Conservation (phyloP, 1,140 invertebrate species). For the Megathymus violae region DNA sequence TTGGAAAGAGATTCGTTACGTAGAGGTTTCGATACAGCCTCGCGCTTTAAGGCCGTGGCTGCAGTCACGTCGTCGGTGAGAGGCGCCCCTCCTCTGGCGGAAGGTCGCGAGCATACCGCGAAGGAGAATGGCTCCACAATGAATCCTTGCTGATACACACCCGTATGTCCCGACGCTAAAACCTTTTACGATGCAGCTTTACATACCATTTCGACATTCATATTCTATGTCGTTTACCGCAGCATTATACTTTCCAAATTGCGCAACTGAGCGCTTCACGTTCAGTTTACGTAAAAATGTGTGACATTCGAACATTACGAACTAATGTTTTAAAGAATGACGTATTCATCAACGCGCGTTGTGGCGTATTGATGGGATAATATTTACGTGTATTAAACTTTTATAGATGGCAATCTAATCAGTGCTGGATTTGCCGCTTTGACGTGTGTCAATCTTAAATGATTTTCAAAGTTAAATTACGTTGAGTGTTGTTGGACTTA, state of each 20-base stretch:
- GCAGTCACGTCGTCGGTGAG: constrained; percentile 81
- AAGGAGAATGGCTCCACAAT: constrained; percentile 76
- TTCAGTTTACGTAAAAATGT: constrained; percentile 28
- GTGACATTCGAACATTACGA: constrained; percentile 9
- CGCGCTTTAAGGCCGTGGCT: constrained; percentile 78
- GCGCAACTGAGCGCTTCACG: constrained; percentile 24
- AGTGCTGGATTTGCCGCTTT: too few relatives aligned
- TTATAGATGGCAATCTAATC: background rate
- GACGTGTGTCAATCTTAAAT: too few relatives aligned
- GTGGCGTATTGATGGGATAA: constrained; percentile 28
- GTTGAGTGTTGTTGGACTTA: too few relatives aligned
- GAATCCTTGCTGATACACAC: constrained; percentile 72
- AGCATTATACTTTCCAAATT: constrained; percentile 35
- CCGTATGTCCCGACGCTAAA: constrained; percentile 42
- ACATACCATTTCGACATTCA: constrained; percentile 27
- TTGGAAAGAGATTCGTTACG: constrained; percentile 80
- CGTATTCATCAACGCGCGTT: constrained; percentile 37
- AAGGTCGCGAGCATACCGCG: constrained; percentile 74
- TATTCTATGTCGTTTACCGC: constrained; percentile 25
- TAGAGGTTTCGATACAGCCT: constrained; percentile 80
- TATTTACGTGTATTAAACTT: background rate
- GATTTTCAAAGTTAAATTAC: too few relatives aligned
- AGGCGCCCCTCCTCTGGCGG: constrained; percentile 74
- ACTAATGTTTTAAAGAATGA: constrained; percentile 42
- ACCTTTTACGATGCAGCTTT: constrained; percentile 42